Evolutionary conservation across 2,888 invertebrate species (phyloP).

Genomic region (Orthosia gracilis): DNA sequence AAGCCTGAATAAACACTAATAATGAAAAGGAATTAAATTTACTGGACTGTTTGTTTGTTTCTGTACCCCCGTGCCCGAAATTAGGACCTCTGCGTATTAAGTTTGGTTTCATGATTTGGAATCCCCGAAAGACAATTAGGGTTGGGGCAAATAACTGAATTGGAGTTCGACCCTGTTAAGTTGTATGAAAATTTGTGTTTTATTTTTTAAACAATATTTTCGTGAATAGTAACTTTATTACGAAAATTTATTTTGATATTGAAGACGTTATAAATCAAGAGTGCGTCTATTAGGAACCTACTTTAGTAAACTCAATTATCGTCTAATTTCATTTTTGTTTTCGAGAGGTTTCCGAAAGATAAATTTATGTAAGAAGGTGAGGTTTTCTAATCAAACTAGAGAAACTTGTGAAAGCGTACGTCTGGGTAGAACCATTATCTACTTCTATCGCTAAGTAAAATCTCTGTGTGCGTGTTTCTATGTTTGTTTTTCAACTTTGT

Average conservation of each 20-base stretch:
- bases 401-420: neutral
- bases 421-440: neutral
- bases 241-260: neutral
- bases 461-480: neutral
- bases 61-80: constrained; percentile 60
- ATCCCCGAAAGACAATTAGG: constrained; percentile 64
- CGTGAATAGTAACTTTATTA: neutral
- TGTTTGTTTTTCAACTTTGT: constrained; percentile 1
- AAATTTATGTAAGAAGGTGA: neutral
- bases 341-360: constrained; percentile 7
- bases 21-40: constrained; percentile 73
- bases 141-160: constrained; percentile 26
- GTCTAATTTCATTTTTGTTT: neutral
- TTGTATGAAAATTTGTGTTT: constrained; percentile 5
- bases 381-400: constrained; percentile 12
- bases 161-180: constrained; percentile 12
- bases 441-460: neutral
- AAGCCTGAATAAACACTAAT: constrained; percentile 69
- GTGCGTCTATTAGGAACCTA: neutral
- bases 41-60: constrained; percentile 70
- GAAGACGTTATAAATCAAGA: neutral
- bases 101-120: constrained; percentile 60
- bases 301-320: constrained; percentile 1
- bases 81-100: constrained; percentile 66
- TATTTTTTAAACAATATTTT: neutral